Evolutionary conservation across 2,113 vertebrate genomes (phyloP), one percentile per base, ranked within the genome.

Genomic region (Plotosus lineatus): DNA sequence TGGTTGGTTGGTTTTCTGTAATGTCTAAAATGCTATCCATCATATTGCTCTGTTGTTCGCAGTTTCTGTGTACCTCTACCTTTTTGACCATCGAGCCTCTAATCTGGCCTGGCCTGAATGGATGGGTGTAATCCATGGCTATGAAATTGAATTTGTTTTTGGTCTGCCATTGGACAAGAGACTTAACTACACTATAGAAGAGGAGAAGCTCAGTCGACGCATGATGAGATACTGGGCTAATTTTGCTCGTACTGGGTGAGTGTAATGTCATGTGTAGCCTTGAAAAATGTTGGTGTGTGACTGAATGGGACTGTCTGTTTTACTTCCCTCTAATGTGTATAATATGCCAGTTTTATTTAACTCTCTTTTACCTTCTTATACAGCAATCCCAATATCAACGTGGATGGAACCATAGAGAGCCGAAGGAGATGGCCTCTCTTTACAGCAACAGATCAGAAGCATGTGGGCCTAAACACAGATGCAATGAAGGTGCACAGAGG

Each of bases 61-160:
- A 93, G 90, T 85, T 44, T 88, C 86, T 0, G 86, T 96, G 14
- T 97, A 93, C 83, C 90, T 95, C 23, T 98, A 97, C 84, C 77
- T 95, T 75, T 98, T 98, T 28, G 95, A 98, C 72, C 96, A 98
- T 79, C 92, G 95, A 3, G 95, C 96, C 0, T 97, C 96, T 74
- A 97, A 96, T 46, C 77, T 98, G 75, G 91, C 88, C 42, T 98
- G 96, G 96, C 96, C 96, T 0, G 94, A 93, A 53, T 98, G 96
- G 96, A 98, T 98, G 96, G 96, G 96, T 1, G 96, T 98, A 21
- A 95, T 97, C 21, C 96, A 97, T 0, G 96, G 96, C 80, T 98
- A 98, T 36, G 96, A 98, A 88, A 98, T 98, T 2, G 96, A 98
- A 89, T 98, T 97, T 87, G 93, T 97, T 77, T 97, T 98, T 21